These are phyloP conservation scores for Ciconia stormi DNA, from an alignment of 2,113 vertebrate species.

Conservation along the genomic window DNA sequence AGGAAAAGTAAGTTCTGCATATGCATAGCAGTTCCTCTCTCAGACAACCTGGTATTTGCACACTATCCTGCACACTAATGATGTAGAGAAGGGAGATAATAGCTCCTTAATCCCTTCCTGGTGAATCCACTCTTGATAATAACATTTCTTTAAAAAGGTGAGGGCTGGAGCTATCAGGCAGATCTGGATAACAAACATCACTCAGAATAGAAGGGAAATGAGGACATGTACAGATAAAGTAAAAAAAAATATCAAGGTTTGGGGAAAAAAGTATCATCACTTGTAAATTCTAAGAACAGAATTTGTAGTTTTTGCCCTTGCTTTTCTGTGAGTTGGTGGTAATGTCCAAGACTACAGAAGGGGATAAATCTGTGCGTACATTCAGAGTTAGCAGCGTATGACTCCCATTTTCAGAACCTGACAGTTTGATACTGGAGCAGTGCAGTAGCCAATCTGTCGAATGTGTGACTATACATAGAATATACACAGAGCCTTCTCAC, in stretches of 20 bases:
- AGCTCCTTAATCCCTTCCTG: not conserved
- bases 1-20: not conserved
- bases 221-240: not conserved
- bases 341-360: not conserved
- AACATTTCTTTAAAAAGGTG: not conserved
- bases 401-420: not conserved
- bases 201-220: not conserved
- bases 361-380: not conserved
- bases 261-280: not conserved
- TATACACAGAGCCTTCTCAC: not conserved
- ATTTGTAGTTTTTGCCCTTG: not conserved
- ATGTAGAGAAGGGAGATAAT: not conserved
- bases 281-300: not conserved
- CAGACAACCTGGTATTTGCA: not conserved
- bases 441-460: not conserved
- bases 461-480: not conserved
- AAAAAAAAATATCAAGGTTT: not conserved
- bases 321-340: not conserved
- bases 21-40: not conserved
- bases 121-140: not conserved
- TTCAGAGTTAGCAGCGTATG: not conserved
- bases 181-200: not conserved
- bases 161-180: not conserved
- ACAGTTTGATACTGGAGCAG: fast-evolving
- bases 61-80: not conserved